These are phyloP conservation scores for Psix sp. DNA, from an alignment of 1,140 invertebrate species.

Conservation along the genomic window DNA sequence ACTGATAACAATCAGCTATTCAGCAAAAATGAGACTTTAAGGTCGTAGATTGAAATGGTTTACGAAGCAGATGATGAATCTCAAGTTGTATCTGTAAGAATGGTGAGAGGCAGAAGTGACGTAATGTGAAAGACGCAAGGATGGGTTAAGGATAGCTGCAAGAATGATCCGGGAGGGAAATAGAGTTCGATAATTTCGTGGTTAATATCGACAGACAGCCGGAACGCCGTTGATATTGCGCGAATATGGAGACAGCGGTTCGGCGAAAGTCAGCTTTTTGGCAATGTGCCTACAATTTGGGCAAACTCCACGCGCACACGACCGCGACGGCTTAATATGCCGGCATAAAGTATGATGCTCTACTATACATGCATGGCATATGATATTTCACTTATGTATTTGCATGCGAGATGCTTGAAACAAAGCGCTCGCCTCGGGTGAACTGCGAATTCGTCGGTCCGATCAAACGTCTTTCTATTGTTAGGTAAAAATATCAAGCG, in stretches of 20 bases:
- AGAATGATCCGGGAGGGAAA: background rate
- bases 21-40: no score
- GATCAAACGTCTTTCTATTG: slow-evolving; percentile 26
- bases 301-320: slow-evolving; percentile 48
- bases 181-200: slow-evolving; percentile 45
- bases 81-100: background rate
- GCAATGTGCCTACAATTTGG: slow-evolving; percentile 55
- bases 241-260: slow-evolving; percentile 50
- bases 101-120: background rate
- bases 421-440: slow-evolving; percentile 33
- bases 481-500: slow-evolving; percentile 22
- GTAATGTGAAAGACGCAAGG: background rate
- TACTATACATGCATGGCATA: slow-evolving; percentile 54
- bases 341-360: slow-evolving; percentile 54
- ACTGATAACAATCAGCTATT: no score
- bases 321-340: slow-evolving; percentile 59
- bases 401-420: slow-evolving; percentile 41
- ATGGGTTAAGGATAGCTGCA: background rate
- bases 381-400: slow-evolving; percentile 61
- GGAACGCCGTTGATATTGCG: slow-evolving; percentile 42
- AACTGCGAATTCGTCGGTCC: slow-evolving; percentile 32
- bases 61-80: background rate
- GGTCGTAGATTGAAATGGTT: no score
- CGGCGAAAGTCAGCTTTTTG: slow-evolving; percentile 58
- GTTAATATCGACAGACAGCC: slow-evolving; percentile 53